Conservation (phyloP, 2,888 invertebrate species). For the Platycheirus albimanus region DNA sequence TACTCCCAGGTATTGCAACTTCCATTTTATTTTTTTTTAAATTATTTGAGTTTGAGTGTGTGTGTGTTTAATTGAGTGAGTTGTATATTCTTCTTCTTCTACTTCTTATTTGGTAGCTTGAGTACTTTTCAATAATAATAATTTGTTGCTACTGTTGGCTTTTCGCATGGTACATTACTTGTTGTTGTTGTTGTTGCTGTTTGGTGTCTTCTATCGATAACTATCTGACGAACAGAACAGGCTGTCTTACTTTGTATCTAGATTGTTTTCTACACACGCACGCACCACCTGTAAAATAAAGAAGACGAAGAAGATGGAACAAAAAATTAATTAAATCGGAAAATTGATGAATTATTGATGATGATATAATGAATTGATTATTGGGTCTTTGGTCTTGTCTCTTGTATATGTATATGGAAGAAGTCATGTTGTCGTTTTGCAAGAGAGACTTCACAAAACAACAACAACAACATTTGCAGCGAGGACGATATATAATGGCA, state of each 20-base stretch:
- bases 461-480: background rate
- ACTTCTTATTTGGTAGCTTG: constrained; percentile 29
- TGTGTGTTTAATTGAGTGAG: constrained; percentile 12
- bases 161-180: constrained; percentile 51
- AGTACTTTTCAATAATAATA: constrained; percentile 53
- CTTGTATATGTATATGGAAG: too few species aligned
- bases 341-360: constrained; percentile 73
- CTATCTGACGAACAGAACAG: background rate
- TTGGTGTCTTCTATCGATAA: background rate
- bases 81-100: constrained; percentile 2
- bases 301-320: background rate
- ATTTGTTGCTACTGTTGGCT: constrained; percentile 61
- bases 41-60: constrained; percentile 2
- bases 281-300: constrained; percentile 35
- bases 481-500: constrained; percentile 34
- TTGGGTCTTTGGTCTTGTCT: constrained; percentile 38
- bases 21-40: constrained; percentile 71
- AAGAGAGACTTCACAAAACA: background rate
- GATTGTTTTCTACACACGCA: constrained; percentile 30
- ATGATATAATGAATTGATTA: constrained; percentile 72
- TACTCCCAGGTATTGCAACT: constrained; percentile 76
- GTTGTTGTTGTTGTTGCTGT: too few species aligned
- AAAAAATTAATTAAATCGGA: constrained; percentile 64
- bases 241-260: constrained; percentile 46
- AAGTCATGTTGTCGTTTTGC: background rate